These are phyloP conservation scores for Scyliorhinus canicula DNA, from an alignment of 2,797 vertebrate species.

Conservation along the genomic window DNA sequence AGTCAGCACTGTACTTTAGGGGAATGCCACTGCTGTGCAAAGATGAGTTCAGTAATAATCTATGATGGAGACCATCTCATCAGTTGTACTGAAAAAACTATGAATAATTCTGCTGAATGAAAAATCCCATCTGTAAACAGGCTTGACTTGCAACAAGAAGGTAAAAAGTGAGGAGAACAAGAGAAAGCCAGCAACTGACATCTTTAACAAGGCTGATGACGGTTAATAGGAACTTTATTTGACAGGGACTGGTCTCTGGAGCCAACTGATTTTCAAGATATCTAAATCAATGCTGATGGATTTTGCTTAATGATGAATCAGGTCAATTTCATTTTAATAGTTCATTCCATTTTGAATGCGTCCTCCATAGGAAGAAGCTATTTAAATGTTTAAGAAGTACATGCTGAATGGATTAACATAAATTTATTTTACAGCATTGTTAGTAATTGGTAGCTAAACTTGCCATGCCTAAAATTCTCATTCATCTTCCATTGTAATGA, in stretches of 20 bases:
- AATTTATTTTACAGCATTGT: not conserved
- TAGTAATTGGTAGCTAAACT: not conserved
- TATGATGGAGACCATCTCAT: not conserved
- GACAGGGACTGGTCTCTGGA: not conserved
- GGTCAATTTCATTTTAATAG: not conserved
- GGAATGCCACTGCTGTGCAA: not conserved
- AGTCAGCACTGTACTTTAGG: not conserved
- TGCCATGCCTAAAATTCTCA: not conserved
- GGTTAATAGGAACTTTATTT: not conserved
- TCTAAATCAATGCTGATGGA: not conserved
- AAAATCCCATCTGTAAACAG: not conserved
- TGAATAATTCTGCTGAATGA: not conserved
- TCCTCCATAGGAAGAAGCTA: not conserved
- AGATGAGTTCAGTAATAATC: not conserved
- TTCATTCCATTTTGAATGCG: not conserved
- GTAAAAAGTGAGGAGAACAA: too few relatives aligned
- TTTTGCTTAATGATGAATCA: too few relatives aligned
- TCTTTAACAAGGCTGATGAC: not conserved
- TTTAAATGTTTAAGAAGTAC: not conserved
- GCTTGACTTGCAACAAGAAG: not conserved
- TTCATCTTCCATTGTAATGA: not conserved
- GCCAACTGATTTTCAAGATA: not conserved
- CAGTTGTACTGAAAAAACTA: not conserved
- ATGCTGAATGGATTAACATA: not conserved
- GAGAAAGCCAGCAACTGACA: not conserved